These are phyloP conservation scores for Sarcophaga carnaria DNA, from an alignment of 2,888 invertebrate species.

Conservation along the genomic window DNA sequence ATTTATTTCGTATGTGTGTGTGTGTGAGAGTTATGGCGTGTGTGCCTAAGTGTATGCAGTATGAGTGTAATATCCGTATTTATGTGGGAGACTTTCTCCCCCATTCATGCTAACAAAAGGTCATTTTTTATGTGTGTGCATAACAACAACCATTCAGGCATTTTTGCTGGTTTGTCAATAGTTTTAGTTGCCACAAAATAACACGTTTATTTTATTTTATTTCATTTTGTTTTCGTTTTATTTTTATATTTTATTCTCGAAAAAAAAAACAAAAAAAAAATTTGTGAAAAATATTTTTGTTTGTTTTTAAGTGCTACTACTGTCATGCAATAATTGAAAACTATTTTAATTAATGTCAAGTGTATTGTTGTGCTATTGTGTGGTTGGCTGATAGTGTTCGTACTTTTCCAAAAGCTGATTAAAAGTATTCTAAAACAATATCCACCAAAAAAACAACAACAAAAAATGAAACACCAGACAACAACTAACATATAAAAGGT, in stretches of 20 bases:
- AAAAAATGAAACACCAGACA: neutral
- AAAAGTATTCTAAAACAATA: slow-evolving; percentile 27
- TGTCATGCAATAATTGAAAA: slow-evolving; percentile 43
- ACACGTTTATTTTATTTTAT: slow-evolving; percentile 7
- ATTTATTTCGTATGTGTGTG: neutral
- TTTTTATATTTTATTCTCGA: neutral
- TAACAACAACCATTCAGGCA: slow-evolving; percentile 43
- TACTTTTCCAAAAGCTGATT: slow-evolving; percentile 33
- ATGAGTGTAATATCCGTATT: neutral
- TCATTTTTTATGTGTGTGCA: slow-evolving; percentile 43
- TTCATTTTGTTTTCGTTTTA: neutral
- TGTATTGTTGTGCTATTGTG: slow-evolving; percentile 40
- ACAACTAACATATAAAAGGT: too few species aligned
- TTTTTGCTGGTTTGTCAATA: slow-evolving; percentile 55
- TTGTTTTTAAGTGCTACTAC: neutral
- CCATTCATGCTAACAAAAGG: neutral
- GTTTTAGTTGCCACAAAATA: slow-evolving; percentile 47
- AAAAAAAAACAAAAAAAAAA: too few species aligned
- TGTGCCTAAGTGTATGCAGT: neutral
- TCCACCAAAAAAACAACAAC: neutral
- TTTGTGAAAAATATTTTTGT: neutral
- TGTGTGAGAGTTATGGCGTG: too few species aligned
- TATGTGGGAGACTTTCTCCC: neutral
- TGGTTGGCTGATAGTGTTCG: slow-evolving; percentile 19
- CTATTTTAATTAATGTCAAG: slow-evolving; percentile 67